Base-by-base conservation (phyloP, 1,140 invertebrate species). In the Drosophila kikkawai region DNA sequence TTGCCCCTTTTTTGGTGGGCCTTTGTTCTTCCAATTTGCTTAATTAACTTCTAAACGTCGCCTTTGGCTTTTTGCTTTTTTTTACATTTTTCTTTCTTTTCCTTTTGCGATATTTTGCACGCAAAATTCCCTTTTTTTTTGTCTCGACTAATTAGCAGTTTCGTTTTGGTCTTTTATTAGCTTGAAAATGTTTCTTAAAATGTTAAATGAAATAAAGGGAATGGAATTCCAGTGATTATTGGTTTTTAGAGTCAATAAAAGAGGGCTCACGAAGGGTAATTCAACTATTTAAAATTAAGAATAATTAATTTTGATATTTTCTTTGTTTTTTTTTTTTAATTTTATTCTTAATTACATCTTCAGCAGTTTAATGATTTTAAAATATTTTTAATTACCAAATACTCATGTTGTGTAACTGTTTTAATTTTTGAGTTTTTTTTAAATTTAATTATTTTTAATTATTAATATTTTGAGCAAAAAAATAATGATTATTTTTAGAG, bases 41-140 rank as follows among this genome's bases (percentile, higher is more conserved):
- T 87, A 87, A 87, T 88, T 87, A 87, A 87, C 84, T 87, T 87
- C 84, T 87, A 87, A 87, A 88, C 84, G 84, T 87, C 73, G 77
- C 80, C 79, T 86, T 87, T 78, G 76, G 82, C 81, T 78, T 84
- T 66, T 66, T 65, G 75, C 51, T 55, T 74, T 73, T 60, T 65
- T 71, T 34, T 22, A 44, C 2, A 15, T 48, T 41, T 56, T 48
- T 12, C 7, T 26, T 32, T 50, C 0, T 41, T 61, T 65, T 61
- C 48, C 73, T 67, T 58, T 26, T 50, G 48, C 26, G 11, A 75
- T 64, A 29, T 74, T 50, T 75, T 47, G 34, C 39, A 53, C 53
- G 22, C 75, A 57, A 85, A 86, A 82, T 79, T 85, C 64, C 61
- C 32, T 79, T 70, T 69, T 56, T 57, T 69, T 56, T 44, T 34